These are phyloP conservation scores for Aphelinus atriplicis DNA, from an alignment of 1,140 invertebrate species.

Conservation along the genomic window DNA sequence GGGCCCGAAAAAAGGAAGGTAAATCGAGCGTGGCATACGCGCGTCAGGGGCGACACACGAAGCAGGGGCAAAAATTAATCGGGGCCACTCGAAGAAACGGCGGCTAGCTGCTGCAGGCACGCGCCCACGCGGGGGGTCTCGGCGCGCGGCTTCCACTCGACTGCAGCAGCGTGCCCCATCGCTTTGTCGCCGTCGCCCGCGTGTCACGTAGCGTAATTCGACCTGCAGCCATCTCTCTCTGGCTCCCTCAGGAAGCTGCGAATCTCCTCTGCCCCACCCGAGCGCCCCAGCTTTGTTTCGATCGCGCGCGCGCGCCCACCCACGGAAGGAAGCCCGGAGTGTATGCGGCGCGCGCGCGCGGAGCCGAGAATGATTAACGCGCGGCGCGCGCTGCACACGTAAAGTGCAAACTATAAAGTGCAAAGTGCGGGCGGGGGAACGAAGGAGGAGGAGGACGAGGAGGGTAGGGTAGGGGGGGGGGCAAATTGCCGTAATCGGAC, in stretches of 20 bases:
- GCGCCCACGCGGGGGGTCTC: conserved; percentile 3
- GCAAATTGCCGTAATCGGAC: conserved; percentile 28
- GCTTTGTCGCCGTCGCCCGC: not conserved
- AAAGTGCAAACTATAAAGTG: conserved; percentile 25
- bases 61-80: conserved; percentile 24
- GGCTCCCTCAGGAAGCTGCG: not conserved
- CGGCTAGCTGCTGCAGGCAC: not conserved
- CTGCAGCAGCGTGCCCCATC: not conserved
- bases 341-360: not conserved
- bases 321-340: not conserved
- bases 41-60: not conserved
- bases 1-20: not conserved
- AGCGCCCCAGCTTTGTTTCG: conserved; percentile 4
- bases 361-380: conserved; percentile 23
- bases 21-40: not conserved
- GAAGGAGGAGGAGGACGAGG: too few relatives aligned
- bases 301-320: not conserved
- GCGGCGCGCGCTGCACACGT: not conserved
- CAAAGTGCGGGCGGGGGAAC: not conserved
- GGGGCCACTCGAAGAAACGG: conserved; percentile 9
- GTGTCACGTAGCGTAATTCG: conserved; percentile 31
- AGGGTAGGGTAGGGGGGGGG: not conserved
- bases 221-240: not conserved
- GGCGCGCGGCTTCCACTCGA: not conserved
- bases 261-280: not conserved